phyloP scores from a whole-genome alignment of 2,797 vertebrate genomes.

The Glyptemys insculpta region DNA sequence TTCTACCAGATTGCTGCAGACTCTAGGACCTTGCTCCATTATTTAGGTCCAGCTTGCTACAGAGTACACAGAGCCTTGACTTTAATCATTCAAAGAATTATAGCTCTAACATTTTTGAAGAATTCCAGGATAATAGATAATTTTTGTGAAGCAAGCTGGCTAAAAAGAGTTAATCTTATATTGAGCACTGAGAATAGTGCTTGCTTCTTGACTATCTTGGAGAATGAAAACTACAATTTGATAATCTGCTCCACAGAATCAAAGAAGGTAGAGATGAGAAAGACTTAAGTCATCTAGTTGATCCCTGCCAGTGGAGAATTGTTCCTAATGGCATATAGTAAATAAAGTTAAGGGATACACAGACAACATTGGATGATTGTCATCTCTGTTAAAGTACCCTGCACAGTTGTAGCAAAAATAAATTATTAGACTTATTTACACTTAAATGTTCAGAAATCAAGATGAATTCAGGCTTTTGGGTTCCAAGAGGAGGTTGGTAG shows the following conservation, averaged over 20 bases:
- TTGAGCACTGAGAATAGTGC: slow-evolving; percentile 21
- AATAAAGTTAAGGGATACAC: neutral
- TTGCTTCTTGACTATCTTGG: slow-evolving; percentile 20
- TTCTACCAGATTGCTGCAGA: neutral
- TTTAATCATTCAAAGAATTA: neutral
- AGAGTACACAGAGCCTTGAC: neutral
- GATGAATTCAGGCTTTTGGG: neutral
- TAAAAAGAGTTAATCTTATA: slow-evolving; percentile 38
- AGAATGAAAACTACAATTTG: slow-evolving; percentile 31
- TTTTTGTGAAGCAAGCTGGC: neutral
- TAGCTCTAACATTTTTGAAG: neutral
- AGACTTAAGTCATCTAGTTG: neutral
- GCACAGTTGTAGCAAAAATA: neutral
- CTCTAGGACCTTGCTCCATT: neutral
- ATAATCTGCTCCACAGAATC: neutral
- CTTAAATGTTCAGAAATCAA: neutral
- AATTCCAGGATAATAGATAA: slow-evolving; percentile 8
- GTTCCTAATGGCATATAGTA: neutral
- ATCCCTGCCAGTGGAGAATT: neutral
- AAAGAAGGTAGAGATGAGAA: neutral
- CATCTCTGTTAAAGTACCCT: neutral
- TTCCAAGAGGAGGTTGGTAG: neutral
- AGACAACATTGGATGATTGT: neutral
- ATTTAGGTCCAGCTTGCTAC: neutral
- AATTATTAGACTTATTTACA: neutral